Conservation (phyloP, 2,113 vertebrate species). For the Tiliqua scincoides region DNA sequence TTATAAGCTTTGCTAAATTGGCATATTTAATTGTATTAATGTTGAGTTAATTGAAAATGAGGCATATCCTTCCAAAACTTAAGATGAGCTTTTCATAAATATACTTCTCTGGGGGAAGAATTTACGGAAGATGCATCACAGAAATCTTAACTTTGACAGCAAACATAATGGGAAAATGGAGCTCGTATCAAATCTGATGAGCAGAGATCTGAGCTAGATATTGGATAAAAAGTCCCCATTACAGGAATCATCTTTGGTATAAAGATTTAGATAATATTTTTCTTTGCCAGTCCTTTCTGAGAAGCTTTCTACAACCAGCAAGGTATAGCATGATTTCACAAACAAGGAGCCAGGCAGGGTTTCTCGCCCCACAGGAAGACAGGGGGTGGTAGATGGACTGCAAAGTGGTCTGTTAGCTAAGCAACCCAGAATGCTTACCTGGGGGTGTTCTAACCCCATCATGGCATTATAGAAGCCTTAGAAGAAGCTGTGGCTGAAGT, state of each 20-base stretch:
- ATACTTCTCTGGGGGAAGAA: conserved; percentile 45
- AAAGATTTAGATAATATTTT: background rate
- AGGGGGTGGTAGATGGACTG: background rate
- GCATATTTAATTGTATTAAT: conserved; percentile 55
- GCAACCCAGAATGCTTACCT: background rate
- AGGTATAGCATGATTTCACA: background rate
- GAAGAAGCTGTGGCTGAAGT: background rate
- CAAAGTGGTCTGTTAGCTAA: background rate
- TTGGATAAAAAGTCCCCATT: conserved; percentile 34
- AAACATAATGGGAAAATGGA: conserved; percentile 32
- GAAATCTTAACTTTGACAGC: conserved; percentile 47
- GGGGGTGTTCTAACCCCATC: background rate
- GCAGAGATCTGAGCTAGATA: conserved; percentile 38
- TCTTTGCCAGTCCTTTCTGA: background rate
- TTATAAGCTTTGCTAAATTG: conserved; percentile 44
- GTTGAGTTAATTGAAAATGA: conserved; percentile 29
- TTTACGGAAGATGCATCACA: conserved; percentile 39
- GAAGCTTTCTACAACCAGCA: background rate
- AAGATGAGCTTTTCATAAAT: conserved; percentile 52
- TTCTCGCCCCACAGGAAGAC: background rate
- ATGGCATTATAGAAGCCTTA: too few species aligned
- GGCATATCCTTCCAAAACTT: conserved; percentile 39
- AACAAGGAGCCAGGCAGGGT: background rate
- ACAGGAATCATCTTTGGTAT: conserved; percentile 4
- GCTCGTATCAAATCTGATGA: conserved; percentile 28